Evolutionary conservation across 2,888 invertebrate genomes (phyloP).

Genomic region (Conistra vaccinii): DNA sequence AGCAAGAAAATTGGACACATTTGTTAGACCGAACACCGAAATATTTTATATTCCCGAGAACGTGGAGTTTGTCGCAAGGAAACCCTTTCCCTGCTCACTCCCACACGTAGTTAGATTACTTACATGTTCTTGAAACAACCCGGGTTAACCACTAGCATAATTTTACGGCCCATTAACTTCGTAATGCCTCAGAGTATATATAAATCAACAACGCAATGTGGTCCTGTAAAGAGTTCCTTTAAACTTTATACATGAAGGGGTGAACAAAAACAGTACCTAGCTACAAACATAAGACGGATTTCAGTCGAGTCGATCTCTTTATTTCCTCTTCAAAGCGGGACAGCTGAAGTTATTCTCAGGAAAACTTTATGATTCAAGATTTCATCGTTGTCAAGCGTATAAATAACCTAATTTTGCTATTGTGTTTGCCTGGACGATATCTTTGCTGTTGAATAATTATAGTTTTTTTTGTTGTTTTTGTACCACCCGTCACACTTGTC

Average conservation of each 20-base stretch:
- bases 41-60: slow-evolving; percentile 46
- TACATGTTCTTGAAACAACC: slow-evolving; percentile 65
- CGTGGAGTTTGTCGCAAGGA: slow-evolving; percentile 24
- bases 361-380: slow-evolving; percentile 66
- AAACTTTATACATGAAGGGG: slow-evolving; percentile 45
- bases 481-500: neutral
- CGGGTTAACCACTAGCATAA: slow-evolving; percentile 69
- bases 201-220: slow-evolving; percentile 70
- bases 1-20: slow-evolving; percentile 46
- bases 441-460: slow-evolving; percentile 32
- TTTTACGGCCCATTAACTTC: slow-evolving; percentile 73
- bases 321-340: slow-evolving; percentile 58
- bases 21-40: slow-evolving; percentile 25
- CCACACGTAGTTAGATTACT: slow-evolving; percentile 55
- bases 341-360: slow-evolving; percentile 67
- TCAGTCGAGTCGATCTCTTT: slow-evolving; percentile 54
- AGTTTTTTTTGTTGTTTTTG: slow-evolving; percentile 10
- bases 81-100: slow-evolving; percentile 34
- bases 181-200: slow-evolving; percentile 69
- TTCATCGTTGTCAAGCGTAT: slow-evolving; percentile 51
- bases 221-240: slow-evolving; percentile 54
- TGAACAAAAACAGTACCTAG: slow-evolving; percentile 46
- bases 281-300: slow-evolving; percentile 51
- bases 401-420: slow-evolving; percentile 54
- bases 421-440: slow-evolving; percentile 28